These are phyloP conservation scores for Euspilapteryx auroguttella DNA, from an alignment of 2,888 invertebrate species.

Conservation along the genomic window DNA sequence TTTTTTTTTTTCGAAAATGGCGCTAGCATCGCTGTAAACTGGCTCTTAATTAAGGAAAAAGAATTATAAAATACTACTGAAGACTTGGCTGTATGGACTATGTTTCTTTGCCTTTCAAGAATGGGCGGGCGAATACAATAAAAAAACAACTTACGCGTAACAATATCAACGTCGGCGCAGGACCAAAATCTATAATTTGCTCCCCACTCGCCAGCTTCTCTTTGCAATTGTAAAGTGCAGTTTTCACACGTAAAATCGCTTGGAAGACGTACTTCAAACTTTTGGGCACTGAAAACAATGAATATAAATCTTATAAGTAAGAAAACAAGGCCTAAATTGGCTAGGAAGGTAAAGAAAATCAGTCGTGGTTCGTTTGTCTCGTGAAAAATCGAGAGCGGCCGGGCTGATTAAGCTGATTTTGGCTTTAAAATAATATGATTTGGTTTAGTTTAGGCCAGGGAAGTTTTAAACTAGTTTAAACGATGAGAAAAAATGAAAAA, in stretches of 20 bases:
- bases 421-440: slow-evolving; percentile 4
- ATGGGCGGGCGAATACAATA: too few relatives aligned
- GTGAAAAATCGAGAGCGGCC: background rate
- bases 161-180: slow-evolving; percentile 91
- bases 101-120: too few relatives aligned
- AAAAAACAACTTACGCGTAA: slow-evolving; percentile 63
- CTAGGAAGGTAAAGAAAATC: too few relatives aligned
- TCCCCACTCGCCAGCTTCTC: slow-evolving; percentile 92
- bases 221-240: slow-evolving; percentile 85
- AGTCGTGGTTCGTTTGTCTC: background rate
- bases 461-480: background rate
- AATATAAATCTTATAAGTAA: too few relatives aligned
- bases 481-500: background rate
- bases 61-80: too few relatives aligned
- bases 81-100: too few relatives aligned
- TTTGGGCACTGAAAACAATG: slow-evolving; percentile 71
- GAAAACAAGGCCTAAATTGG: too few relatives aligned
- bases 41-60: too few relatives aligned
- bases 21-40: too few relatives aligned
- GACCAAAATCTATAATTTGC: slow-evolving; percentile 89
- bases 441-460: background rate
- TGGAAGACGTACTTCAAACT: slow-evolving; percentile 79
- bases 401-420: background rate
- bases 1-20: too few relatives aligned
- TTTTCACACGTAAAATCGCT: slow-evolving; percentile 78